Base-by-base conservation (phyloP, 2,113 vertebrate genomes). In the Xiphorhynchus elegans region DNA sequence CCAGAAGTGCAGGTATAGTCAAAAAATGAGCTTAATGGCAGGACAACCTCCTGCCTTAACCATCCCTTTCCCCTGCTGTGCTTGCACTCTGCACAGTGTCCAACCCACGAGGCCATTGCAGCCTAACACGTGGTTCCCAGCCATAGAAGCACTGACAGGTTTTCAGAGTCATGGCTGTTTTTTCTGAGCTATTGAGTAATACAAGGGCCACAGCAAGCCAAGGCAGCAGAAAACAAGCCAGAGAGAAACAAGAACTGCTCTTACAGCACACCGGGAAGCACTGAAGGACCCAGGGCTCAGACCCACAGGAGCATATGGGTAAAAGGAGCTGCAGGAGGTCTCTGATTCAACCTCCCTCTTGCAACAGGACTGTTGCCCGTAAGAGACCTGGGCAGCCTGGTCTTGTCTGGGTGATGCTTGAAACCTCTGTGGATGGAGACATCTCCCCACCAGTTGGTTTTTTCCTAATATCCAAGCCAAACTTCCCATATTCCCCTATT, bases 11-110 rank as follows among this genome's bases (percentile, higher is more conserved):
- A 95, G 84, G 91, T 83, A 94, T 1, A 70, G 72, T 94, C 2
- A 95, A 85, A 96, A 94, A 87, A 91, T 89, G 76, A 93, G 84
- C 73, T 79, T 89, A 93, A 90, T 87, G 82, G 72, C 90, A 85
- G 56, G 33, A 80, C 68, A 82, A 17, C 31, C 53, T 94, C 69
- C 87, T 72, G 58, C 74, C 53, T 89, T 81, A 52, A 42, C 70
- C 76, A 84, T 42, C 77, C 56, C 66, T 83, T 59, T 33, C 17
- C 47, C 76, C 80, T 47, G 35, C 83, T 53, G 50, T 58, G 68
- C 76, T 33, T 63, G 64, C 73, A 39, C 66, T 84, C 77, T 55
- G 84, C 58, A 40, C 68, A 47, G 26, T 1, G 4, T 67, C 75
- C 68, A 74, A 9, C 18, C 37, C 68, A 47, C 0, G 16, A 70